Evolutionary conservation across 1,140 invertebrate species (phyloP), one percentile per base, ranked within the genome.

Genomic region (Galendromus occidentalis): DNA sequence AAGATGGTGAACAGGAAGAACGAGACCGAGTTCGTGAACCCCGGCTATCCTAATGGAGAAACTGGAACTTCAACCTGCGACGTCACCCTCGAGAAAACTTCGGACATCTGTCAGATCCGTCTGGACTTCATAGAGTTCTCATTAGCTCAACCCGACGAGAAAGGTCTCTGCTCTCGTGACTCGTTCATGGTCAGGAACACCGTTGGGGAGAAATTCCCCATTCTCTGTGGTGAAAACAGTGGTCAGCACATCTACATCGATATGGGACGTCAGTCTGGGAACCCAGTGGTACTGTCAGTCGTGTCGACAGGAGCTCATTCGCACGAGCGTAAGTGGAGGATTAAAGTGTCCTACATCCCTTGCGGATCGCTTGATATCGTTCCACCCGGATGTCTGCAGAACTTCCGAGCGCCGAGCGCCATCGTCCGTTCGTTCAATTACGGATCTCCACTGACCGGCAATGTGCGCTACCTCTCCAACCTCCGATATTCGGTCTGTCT

Each of bases 401-500:
- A 72, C 44, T 70, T 68, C 64, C 41, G 69, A 39, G 69, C 42
- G 12, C 33, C 42, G 22, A n/a, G 25, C 5, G 22, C 51, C 42
- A 28, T 47, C 18, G 41, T 29, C 2, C 1, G 33, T 51, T 30
- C 18, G 33, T 47, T 42, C 17, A 59, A 68, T 45, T 39, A 20
- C 28, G 42, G 29, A n/a, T 63, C n/a, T 39, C 30, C 64, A 25
- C 65, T 69, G 28, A 67, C 68, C 30, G 45, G 51, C 33, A 68
- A 68, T 65, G 87, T 87, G 0, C 75, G 86, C n/a, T 87, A 91
- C 71, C 77, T 91, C 0, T 87, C 86, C 28, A 90, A 90, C 75
- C 86, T 91, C 72, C 86, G 91, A 72, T 91, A 91, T 73, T 86
- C 86, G 65, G 84, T 88, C 63, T 91, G 88, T 72, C 81, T 91